phyloP scores from a whole-genome alignment of 92 coral and sea anemone genomes.

The Heteractis magnifica region DNA sequence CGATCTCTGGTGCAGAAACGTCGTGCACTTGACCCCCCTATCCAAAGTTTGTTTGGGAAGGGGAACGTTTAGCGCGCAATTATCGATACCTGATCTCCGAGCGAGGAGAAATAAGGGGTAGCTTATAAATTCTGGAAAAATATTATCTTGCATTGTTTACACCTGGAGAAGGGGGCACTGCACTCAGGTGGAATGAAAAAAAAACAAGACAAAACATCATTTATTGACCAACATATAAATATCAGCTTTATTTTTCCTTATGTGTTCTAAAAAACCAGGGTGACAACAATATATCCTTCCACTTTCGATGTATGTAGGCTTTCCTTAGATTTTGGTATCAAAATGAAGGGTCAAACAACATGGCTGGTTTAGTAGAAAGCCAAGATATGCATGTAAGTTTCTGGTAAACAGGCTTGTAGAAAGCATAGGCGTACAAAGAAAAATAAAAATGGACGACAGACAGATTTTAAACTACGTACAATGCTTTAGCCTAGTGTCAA shows the following conservation, averaged over 20 bases:
- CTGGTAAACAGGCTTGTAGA: background rate
- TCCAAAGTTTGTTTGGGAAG: too few species aligned
- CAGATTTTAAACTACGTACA: background rate
- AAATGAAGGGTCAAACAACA: background rate
- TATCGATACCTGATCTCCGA: too few species aligned
- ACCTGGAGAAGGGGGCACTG: too few species aligned
- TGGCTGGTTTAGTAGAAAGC: background rate
- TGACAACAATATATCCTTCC: conserved; percentile 12
- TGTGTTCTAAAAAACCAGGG: conserved; percentile 7
- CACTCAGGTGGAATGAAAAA: too few species aligned
- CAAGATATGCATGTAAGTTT: background rate
- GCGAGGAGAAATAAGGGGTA: too few species aligned
- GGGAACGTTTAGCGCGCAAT: too few species aligned
- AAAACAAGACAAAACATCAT: too few species aligned
- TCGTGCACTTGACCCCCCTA: too few species aligned
- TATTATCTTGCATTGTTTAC: too few species aligned
- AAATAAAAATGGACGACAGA: background rate
- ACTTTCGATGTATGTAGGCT: background rate
- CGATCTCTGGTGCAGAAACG: too few species aligned
- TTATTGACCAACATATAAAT: conserved; percentile 3
- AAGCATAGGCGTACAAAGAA: background rate
- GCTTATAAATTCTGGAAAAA: too few species aligned
- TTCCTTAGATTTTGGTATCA: conserved; percentile 8
- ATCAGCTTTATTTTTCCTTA: conserved; percentile 9
- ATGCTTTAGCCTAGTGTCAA: background rate